Evolutionary conservation across 2,888 invertebrate species (phyloP).

Genomic region (Parnassius apollo): DNA sequence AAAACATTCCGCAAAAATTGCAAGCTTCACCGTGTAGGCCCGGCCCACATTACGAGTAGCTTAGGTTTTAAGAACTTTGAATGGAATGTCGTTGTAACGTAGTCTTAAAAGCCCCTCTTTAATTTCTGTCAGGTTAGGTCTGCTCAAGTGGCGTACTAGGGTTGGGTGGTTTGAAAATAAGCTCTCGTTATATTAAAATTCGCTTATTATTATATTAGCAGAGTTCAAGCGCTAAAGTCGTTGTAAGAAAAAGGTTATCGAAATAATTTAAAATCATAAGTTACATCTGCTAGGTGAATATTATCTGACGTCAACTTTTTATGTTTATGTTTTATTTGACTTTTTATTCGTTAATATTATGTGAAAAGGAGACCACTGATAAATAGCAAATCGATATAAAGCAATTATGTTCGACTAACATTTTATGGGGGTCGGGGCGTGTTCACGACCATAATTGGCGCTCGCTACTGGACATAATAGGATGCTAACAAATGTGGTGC

Average conservation of each 20-base stretch:
- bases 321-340: too few species aligned
- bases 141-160: constrained; percentile 16
- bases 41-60: constrained; percentile 5
- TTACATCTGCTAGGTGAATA: too few species aligned
- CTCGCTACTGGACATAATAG: constrained; percentile 62
- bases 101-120: constrained; percentile 19
- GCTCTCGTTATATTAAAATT: constrained; percentile 3
- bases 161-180: constrained; percentile 8
- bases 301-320: too few species aligned
- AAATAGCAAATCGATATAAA: constrained; percentile 12
- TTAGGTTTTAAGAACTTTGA: constrained; percentile 17
- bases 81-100: constrained; percentile 19
- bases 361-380: neutral
- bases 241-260: too few species aligned
- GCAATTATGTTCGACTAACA: constrained; percentile 15
- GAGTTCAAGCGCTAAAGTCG: too few species aligned
- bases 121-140: constrained; percentile 23
- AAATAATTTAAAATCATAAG: too few species aligned
- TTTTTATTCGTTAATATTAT: neutral
- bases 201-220: too few species aligned
- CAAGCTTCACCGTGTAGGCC: neutral
- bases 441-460: constrained; percentile 56
- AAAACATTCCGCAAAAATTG: neutral
- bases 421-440: constrained; percentile 27
- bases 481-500: constrained; percentile 63